These are phyloP conservation scores for Pristionchus pacificus DNA, from an alignment of 1,140 invertebrate species.

Conservation along the genomic window DNA sequence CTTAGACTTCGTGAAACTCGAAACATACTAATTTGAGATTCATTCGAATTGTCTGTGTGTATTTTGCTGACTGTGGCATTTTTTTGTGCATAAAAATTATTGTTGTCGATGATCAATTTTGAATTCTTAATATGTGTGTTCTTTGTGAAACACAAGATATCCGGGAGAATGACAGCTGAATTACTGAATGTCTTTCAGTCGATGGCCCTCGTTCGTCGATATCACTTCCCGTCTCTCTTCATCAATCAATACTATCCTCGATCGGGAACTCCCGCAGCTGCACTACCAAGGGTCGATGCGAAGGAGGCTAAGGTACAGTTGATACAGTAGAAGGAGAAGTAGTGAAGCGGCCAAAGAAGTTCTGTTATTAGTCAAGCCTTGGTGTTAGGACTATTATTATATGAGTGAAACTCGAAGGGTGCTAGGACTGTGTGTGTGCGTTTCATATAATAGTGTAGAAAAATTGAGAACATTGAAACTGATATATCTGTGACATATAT, in stretches of 20 bases:
- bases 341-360: slow-evolving; percentile 1
- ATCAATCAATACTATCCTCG: slow-evolving; percentile 96
- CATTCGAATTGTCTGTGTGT: too few relatives aligned
- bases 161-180: too few relatives aligned
- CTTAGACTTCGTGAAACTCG: too few relatives aligned
- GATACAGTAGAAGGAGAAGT: not conserved
- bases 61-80: not conserved
- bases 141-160: too few relatives aligned
- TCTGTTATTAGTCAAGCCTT: slow-evolving; percentile 4
- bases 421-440: not conserved
- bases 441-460: too few relatives aligned
- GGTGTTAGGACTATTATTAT: not conserved
- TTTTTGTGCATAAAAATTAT: not conserved
- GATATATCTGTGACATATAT: too few relatives aligned
- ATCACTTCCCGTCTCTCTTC: slow-evolving; percentile 87
- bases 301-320: slow-evolving; percentile 13
- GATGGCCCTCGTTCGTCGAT: slow-evolving; percentile 75
- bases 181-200: not conserved
- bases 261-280: slow-evolving; percentile 88
- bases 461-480: too few relatives aligned
- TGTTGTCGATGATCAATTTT: too few relatives aligned
- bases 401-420: not conserved
- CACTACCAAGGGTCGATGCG: slow-evolving; percentile 68
- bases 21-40: too few relatives aligned
- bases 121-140: too few relatives aligned